Base-by-base conservation (phyloP, 2,113 vertebrate species). In the Diphyllodes magnificus region DNA sequence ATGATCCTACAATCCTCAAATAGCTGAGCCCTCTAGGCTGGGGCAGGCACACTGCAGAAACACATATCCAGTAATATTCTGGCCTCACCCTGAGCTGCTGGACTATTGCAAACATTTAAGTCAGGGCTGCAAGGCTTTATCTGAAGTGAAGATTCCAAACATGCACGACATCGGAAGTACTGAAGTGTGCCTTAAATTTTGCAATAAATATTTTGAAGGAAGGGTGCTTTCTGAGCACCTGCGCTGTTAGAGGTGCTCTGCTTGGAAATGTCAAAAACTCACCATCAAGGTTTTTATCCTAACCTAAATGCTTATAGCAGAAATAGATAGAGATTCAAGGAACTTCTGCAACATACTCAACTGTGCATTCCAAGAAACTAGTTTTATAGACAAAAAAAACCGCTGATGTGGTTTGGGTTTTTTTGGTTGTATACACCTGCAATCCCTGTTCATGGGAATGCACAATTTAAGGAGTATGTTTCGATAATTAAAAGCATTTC, bases 371-470 rank as follows among this genome's bases (percentile, higher is more conserved):
- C n/a, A 54, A 66, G 7, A 44, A 85, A 64, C 1, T 10, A 35
- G 33, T 33, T 64, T 51, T 60, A 53, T 3, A 54, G 6, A 7
- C 9, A 44, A 49, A 47, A 47, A 68, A 79, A 64, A 27, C 35
- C 35, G 1, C 4, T 57, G 15, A 20, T 30, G 3, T 27, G 2
- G 0, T 68, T 44, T 33, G 11, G 33, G 5, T 0, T 4, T 35
- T 56, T 80, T 45, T 53, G 3, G 7, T 37, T 89, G 40, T 9
- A 49, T 15, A 47, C 10, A 35, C 10, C 35, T 39, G 20, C 22
- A 57, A 35, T 18, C 30, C 21, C 42, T 75, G 17, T 28, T 57
- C 7, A n/a, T 18, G 27, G 28, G 22, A 89, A 69, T 4, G 7
- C 12, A 60, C 37, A 60, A 39, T n/a, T 31, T 18, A 77, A 77